Conservation (phyloP, 2,797 vertebrate genomes). For the Chromobotia macracanthus region DNA sequence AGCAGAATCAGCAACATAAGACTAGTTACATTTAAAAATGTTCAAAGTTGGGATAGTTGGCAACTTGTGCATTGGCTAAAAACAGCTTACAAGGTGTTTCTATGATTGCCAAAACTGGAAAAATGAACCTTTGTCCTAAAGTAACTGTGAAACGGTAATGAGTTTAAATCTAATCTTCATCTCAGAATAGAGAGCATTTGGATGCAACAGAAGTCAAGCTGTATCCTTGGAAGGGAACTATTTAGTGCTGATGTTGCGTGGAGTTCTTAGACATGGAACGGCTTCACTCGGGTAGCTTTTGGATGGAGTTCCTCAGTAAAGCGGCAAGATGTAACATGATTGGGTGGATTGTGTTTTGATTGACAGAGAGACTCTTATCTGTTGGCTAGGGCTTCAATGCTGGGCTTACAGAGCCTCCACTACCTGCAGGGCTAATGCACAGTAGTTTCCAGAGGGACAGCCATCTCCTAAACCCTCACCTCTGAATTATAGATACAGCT, state of each 20-base stretch:
- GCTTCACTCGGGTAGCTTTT: constrained; percentile 14
- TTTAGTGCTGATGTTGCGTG: neutral
- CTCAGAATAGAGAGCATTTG: neutral
- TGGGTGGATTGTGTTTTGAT: constrained; percentile 32
- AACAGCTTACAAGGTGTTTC: neutral
- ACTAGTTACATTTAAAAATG: too few relatives aligned
- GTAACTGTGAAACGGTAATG: neutral
- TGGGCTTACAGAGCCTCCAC: constrained; percentile 31
- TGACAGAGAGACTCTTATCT: constrained; percentile 24
- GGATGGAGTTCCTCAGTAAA: constrained; percentile 2
- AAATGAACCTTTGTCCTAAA: constrained; percentile 2
- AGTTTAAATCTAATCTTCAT: constrained; percentile 26
- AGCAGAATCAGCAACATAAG: neutral
- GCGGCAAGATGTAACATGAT: constrained; percentile 3
- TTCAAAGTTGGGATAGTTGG: too few relatives aligned
- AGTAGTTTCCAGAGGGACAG: constrained; percentile 48
- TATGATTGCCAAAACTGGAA: neutral
- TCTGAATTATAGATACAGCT: constrained; percentile 59
- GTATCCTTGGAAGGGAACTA: neutral
- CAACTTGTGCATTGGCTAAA: neutral
- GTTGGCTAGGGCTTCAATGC: constrained; percentile 42
- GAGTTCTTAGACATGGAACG: constrained; percentile 21
- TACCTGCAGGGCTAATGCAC: constrained; percentile 60
- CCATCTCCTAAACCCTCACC: constrained; percentile 60
- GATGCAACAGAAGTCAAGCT: neutral